Conservation (phyloP, 2,888 invertebrate genomes). For the Orthosia gracilis region DNA sequence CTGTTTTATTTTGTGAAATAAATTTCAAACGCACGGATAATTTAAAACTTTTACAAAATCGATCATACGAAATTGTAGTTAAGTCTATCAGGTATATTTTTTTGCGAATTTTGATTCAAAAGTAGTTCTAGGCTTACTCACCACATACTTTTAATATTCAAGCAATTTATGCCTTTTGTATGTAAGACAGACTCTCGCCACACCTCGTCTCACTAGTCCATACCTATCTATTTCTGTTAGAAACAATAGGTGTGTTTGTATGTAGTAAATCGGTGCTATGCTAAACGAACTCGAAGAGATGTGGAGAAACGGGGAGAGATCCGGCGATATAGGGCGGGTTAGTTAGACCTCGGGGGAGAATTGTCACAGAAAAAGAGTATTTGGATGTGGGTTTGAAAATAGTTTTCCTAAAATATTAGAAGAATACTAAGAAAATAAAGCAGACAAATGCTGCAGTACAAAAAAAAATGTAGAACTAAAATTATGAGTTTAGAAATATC, state of each 20-base stretch:
- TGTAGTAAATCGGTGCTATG: slow-evolving; percentile 80
- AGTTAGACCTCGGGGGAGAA: slow-evolving; percentile 5
- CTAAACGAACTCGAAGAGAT: slow-evolving; percentile 65
- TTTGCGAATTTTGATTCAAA: background rate
- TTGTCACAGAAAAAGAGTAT: background rate
- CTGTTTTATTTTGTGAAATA: background rate
- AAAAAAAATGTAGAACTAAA: background rate
- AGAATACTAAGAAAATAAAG: background rate
- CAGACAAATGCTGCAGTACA: background rate
- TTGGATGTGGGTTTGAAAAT: background rate
- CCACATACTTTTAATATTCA: background rate
- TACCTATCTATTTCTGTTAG: slow-evolving; percentile 44
- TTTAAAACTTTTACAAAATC: background rate
- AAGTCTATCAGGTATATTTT: too few relatives aligned
- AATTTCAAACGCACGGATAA: background rate
- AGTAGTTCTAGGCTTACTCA: background rate
- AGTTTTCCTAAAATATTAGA: background rate
- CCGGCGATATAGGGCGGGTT: background rate
- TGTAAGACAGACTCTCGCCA: slow-evolving; percentile 42
- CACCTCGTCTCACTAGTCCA: slow-evolving; percentile 57
- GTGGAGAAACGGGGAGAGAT: background rate
- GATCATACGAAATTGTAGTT: too few relatives aligned
- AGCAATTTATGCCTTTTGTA: slow-evolving; percentile 19
- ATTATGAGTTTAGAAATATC: background rate
- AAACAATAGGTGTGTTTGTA: slow-evolving; percentile 44